Base-by-base conservation (phyloP, 2,888 invertebrate species). In the Ennomos erosarius region DNA sequence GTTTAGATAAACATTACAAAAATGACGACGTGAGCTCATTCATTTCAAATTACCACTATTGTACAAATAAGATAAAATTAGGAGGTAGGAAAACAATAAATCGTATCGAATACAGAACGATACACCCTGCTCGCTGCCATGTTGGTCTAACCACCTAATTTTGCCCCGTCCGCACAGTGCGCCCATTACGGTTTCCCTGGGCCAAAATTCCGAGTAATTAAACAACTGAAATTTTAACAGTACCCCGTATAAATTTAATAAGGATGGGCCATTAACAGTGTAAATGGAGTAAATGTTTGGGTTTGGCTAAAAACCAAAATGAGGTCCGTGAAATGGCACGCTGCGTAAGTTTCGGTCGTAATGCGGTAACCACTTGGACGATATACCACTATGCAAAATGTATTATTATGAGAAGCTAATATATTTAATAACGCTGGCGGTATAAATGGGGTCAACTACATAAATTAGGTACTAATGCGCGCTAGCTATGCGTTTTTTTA, bases 221-320 rank as follows among this genome's bases (percentile, higher is more conserved):
- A 90, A 90, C 90, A 85, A 86, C 85, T 88, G 87, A 88, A 88
- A 90, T 87, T 87, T 89, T 89, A 88, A 88, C 88, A 82, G 84
- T 81, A 74, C 83, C 85, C 85, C 81, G 88, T 87, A 88, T 90
- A 90, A 88, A 90, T 90, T 88, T 89, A 87, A 90, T 88, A 90
- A 88, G 84, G 84, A 90, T 88, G 84, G 90, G 78, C 87, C 63
- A 87, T 90, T 89, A 81, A 79, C 82, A 82, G 81, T 82, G 79
- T 76, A 83, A 87, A 87, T 81, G 85, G 84, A 76, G 81, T 77
- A 79, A 80, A 81, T 85, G 81, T 88, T 87, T 85, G 81, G 88
- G 84, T 85, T 89, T 88, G 87, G 87, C 87, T 82, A 81, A 89
- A 89, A 90, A 89, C 89, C 88, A 83, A 88, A 89, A 88, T 82